Conservation (phyloP, 2,888 invertebrate genomes). For the Azorinus chamasolen region DNA sequence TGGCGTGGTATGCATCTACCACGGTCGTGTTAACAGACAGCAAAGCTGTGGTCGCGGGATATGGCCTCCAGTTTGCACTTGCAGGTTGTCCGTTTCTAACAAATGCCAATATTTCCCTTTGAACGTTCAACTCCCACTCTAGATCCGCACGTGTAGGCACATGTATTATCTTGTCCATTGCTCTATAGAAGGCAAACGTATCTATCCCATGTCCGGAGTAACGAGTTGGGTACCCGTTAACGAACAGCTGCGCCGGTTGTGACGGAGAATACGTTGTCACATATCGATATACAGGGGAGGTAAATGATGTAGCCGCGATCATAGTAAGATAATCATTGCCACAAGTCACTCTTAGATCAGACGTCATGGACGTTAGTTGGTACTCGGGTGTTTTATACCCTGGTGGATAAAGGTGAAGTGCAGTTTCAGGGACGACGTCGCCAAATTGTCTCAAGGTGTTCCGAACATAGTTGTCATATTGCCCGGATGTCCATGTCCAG, state of each 20-base stretch:
- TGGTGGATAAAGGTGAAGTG: slow-evolving; percentile 66
- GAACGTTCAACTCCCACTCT: slow-evolving; percentile 21
- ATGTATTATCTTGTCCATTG: slow-evolving; percentile 6
- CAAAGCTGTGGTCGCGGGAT: slow-evolving; percentile 38
- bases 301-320: slow-evolving; percentile 58
- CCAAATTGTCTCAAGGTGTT: slow-evolving; percentile 1
- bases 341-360: slow-evolving; percentile 80
- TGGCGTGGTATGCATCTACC: slow-evolving; percentile 28
- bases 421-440: slow-evolving; percentile 47
- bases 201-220: slow-evolving; percentile 50
- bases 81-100: slow-evolving; percentile 38
- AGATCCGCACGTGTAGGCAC: slow-evolving; percentile 7
- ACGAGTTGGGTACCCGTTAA: slow-evolving; percentile 1
- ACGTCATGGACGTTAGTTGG: slow-evolving; percentile 78
- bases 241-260: slow-evolving; percentile 4
- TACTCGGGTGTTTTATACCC: slow-evolving; percentile 65
- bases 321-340: slow-evolving; percentile 70
- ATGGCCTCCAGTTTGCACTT: slow-evolving; percentile 26
- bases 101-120: slow-evolving; percentile 32
- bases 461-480: slow-evolving; percentile 11
- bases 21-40: slow-evolving; percentile 15
- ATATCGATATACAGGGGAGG: slow-evolving; percentile 75
- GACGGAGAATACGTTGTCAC: slow-evolving; percentile 57
- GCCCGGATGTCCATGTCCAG: slow-evolving; percentile 10
- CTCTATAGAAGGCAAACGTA: slow-evolving; percentile 32